A percentile compares a stretch with the other conserved stretches of the same genome.
phyloP scores from a whole-genome alignment of 2,888 invertebrate species.

The Dascillus cervinus region DNA sequence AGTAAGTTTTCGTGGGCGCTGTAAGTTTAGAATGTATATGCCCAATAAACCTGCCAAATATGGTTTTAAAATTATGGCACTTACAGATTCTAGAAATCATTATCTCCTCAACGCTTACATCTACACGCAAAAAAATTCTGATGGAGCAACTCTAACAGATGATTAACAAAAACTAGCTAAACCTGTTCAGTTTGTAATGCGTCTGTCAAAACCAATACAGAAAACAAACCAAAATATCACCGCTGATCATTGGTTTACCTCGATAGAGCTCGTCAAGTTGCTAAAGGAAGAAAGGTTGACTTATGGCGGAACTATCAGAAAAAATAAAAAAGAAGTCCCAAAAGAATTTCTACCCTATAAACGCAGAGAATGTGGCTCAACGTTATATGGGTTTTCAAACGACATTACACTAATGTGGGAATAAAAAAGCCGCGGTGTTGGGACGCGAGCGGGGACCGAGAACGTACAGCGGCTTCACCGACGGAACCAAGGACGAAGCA shows the following conservation, averaged over 20 bases:
- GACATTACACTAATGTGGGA: constrained; percentile 18
- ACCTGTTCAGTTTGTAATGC: constrained; percentile 16
- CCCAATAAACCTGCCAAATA: constrained; percentile 23
- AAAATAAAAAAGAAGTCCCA: no score
- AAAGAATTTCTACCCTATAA: no score
- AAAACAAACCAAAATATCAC: constrained; percentile 23
- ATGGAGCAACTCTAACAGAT: constrained; percentile 11
- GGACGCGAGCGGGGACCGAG: no score
- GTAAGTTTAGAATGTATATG: constrained; percentile 10
- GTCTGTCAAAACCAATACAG: constrained; percentile 14
- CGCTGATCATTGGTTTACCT: constrained; percentile 21
- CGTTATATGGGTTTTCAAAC: constrained; percentile 20
- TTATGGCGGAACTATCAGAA: no score
- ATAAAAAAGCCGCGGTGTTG: no score
- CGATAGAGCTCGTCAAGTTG: constrained; percentile 15
- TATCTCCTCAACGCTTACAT: constrained; percentile 19
- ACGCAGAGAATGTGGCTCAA: constrained; percentile 10
- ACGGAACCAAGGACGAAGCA: no score
- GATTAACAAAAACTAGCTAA: constrained; percentile 15
- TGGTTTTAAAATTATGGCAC: constrained; percentile 20
- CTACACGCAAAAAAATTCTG: constrained; percentile 18
- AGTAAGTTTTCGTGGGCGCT: constrained; percentile 5
- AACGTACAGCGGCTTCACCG: no score
- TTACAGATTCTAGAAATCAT: constrained; percentile 16
- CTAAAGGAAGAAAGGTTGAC: constrained; percentile 15